phyloP scores from a whole-genome alignment of 2,888 invertebrate genomes.

The Nephrotoma flavescens region DNA sequence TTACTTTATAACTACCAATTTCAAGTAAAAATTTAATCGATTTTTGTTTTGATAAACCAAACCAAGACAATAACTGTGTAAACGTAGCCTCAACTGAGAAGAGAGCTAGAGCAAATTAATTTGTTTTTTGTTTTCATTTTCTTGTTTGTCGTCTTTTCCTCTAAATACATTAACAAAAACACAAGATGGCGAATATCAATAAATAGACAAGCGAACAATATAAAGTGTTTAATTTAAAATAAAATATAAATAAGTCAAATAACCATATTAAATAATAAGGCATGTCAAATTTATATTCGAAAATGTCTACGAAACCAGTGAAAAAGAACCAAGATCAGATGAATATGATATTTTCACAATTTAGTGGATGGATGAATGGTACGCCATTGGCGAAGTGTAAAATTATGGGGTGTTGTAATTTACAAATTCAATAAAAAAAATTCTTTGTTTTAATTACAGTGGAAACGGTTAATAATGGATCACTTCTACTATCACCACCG shows the following conservation, averaged over 20 bases:
- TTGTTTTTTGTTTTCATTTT: not conserved
- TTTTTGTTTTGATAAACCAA: no score
- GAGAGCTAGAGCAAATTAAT: not conserved
- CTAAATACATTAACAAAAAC: not conserved
- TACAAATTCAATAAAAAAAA: not conserved
- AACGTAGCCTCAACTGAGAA: not conserved
- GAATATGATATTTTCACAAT: slow-evolving; percentile 63
- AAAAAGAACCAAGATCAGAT: slow-evolving; percentile 54
- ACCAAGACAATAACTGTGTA: no score
- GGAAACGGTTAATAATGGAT: slow-evolving; percentile 53
- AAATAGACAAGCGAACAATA: not conserved
- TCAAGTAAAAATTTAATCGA: no score
- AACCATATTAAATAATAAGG: not conserved
- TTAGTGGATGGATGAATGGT: slow-evolving; percentile 80
- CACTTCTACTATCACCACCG: slow-evolving; percentile 56
- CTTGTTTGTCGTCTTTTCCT: not conserved
- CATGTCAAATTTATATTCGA: slow-evolving; percentile 65
- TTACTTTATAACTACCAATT: not conserved
- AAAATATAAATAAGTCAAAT: not conserved
- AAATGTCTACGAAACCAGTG: slow-evolving; percentile 56
- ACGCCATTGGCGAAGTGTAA: slow-evolving; percentile 26
- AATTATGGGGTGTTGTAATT: not conserved
- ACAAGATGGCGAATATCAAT: not conserved
- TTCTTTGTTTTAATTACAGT: slow-evolving; percentile 19
- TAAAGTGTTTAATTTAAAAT: not conserved